phyloP scores from a whole-genome alignment of 2,888 invertebrate species.

The Quadroppia sp. region DNA sequence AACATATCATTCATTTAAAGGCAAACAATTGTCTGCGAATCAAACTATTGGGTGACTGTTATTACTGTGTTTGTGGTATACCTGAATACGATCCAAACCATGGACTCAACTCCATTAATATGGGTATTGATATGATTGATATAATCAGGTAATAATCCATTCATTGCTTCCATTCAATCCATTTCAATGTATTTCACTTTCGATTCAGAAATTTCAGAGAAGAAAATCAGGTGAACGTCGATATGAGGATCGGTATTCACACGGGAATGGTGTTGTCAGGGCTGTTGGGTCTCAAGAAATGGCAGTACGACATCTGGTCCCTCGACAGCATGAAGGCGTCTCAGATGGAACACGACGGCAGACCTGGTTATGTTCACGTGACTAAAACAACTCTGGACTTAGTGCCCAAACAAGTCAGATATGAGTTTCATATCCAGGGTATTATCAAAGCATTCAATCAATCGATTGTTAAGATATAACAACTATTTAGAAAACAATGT shows the following conservation, averaged over 20 bases:
- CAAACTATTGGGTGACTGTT: constrained; percentile 89
- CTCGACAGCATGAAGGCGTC: constrained; percentile 91
- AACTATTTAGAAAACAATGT: constrained; percentile 32
- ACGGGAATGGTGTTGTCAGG: constrained; percentile 87
- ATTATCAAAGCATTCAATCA: no score
- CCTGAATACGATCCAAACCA: constrained; percentile 70
- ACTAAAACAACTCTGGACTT: constrained; percentile 63
- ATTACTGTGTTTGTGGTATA: constrained; percentile 85
- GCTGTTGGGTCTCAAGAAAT: constrained; percentile 83
- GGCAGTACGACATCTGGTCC: constrained; percentile 91
- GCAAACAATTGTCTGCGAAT: constrained; percentile 65
- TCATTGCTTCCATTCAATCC: neutral
- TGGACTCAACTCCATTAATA: constrained; percentile 81
- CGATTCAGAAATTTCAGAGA: constrained; percentile 63
- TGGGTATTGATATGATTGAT: constrained; percentile 84
- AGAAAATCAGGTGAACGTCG: constrained; percentile 71
- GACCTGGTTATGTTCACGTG: constrained; percentile 81
- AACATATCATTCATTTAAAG: constrained; percentile 12
- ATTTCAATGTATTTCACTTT: neutral
- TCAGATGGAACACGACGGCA: constrained; percentile 87
- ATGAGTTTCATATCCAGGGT: constrained; percentile 41
- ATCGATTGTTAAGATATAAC: no score
- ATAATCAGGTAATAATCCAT: constrained; percentile 68
- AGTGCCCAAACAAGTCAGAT: constrained; percentile 21
- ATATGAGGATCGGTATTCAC: constrained; percentile 95